Base-by-base conservation (phyloP, 2,888 invertebrate genomes). In the Plagodis dolabraria region DNA sequence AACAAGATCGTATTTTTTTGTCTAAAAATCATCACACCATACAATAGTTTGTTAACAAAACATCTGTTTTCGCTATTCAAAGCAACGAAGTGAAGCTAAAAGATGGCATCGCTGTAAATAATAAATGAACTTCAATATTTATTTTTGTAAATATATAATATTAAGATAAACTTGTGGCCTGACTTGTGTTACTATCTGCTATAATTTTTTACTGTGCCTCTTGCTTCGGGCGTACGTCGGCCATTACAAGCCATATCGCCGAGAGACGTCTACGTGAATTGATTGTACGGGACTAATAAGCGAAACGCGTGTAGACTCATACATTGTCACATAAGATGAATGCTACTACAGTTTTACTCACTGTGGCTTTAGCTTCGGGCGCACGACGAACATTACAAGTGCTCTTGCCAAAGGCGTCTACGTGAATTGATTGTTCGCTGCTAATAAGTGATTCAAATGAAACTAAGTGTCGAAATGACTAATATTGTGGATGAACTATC, bases 211-310 rank as follows among this genome's bases (percentile, higher is more conserved):
- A 5, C 56, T 57, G 47, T 51, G 48, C 34, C 63, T 52, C 56
- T 40, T 10, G 70, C 64, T 60, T 47, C 52, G 63, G 69, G 69
- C 65, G 60, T 67, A 70, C 70, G 67, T 70, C 68, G 74, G 64
- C 79, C 69, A 79, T 80, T 79, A 77, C 70, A 72, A 77, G 73
- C 74, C 74, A 75, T 75, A 71, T 73, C 69, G 53, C 67, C 67
- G 64, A 68, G 69, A 72, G 65, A 71, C 56, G 71, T 74, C 71
- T 72, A 70, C 68, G 72, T 68, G 71, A 72, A 81, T 76, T 80
- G 76, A 79, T 80, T 79, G 76, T 74, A 70, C 60, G 64, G 54
- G 56, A 61, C 64, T 74, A 65, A 65, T 68, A 67, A 72, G 71
- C 68, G 70, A 73, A 69, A 65, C 65, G 66, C 63, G 69, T 65